Evolutionary conservation across 1,140 invertebrate species (phyloP), one percentile per base, ranked within the genome.

Genomic region (Zaprionus lachaisei): DNA sequence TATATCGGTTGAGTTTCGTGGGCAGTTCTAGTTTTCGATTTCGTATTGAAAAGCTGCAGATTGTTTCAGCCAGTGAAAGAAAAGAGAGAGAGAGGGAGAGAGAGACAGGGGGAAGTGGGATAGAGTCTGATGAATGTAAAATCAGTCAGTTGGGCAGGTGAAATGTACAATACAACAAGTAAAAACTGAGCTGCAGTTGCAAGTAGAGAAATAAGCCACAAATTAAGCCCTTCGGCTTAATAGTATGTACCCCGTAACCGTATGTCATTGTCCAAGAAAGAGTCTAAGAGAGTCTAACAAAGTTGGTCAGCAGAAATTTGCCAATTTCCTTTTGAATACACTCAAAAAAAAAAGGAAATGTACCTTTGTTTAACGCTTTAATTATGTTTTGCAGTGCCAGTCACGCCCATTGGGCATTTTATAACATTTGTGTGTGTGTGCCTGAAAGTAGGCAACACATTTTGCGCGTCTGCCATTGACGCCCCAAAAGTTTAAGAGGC

Each of bases 381-480:
- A 51, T 51, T 51, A 24, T 51, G 20, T 9, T 12, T 4, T 51
- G 17, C 15, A n/a, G 15, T 17, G n/a, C n/a, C 7, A 24, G 47
- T 20, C 20, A 51, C 47, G 20, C 47, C 15, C 37, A 26, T 26
- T 4, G 31, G 31, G 31, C 9, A 34, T 34, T 34, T 9, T 34
- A 34, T 11, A 3, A 0, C 2, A 7, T 9, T 3, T 31, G 7
- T 31, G 28, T 34, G 3, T 34, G 54, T 22, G 41, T 2, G 41
- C 41, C n/a, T 44, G 6, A 44, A 44, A 44, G 41, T 17, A 47
- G 41, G 41, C 41, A 47, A 47, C 41, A 47, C 41, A 15, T 47
- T 47, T 47, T 47, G 41, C 41, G 41, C n/a, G 41, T 47, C 41
- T 47, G 41, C n/a, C 41, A 47, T 9, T 47, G 41, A 47, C 41